Conservation (phyloP, 2,888 invertebrate species). For the Empis livida region DNA sequence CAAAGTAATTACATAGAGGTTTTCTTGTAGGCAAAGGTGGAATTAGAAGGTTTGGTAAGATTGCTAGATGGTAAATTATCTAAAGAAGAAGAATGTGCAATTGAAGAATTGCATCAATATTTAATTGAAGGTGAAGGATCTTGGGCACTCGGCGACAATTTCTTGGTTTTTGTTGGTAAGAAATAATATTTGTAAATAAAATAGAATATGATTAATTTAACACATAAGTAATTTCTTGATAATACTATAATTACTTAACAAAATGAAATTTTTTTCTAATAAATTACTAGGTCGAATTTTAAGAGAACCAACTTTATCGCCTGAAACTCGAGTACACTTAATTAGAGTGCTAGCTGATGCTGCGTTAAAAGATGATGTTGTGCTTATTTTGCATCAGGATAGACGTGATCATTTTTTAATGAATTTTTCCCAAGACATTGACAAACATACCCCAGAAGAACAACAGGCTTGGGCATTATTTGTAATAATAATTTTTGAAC, state of each 20-base stretch:
- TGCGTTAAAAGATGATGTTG: slow-evolving; percentile 78
- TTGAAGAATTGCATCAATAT: slow-evolving; percentile 78
- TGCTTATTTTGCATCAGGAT: slow-evolving; percentile 81
- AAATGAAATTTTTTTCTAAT: too few species aligned
- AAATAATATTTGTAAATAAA: too few species aligned
- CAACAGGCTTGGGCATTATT: slow-evolving; percentile 69
- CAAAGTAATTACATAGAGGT: background rate
- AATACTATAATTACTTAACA: too few species aligned
- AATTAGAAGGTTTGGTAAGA: slow-evolving; percentile 58
- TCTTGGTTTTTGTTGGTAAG: slow-evolving; percentile 58
- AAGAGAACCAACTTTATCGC: slow-evolving; percentile 44
- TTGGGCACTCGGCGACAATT: slow-evolving; percentile 84
- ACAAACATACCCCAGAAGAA: slow-evolving; percentile 57
- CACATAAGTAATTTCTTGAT: too few species aligned
- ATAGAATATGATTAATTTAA: too few species aligned
- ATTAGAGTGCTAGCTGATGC: slow-evolving; percentile 62
- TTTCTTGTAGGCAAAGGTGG: slow-evolving; percentile 46
- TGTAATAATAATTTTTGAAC: slow-evolving; percentile 40
- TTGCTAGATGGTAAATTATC: slow-evolving; percentile 57
- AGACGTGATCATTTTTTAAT: slow-evolving; percentile 76
- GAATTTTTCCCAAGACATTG: slow-evolving; percentile 73
- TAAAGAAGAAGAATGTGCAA: slow-evolving; percentile 56
- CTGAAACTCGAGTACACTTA: slow-evolving; percentile 48
- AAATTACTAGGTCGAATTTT: slow-evolving; percentile 40
- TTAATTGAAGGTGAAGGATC: slow-evolving; percentile 80